These are phyloP conservation scores for Oegoconia quadripuncta DNA, from an alignment of 2,888 invertebrate genomes.

Conservation along the genomic window DNA sequence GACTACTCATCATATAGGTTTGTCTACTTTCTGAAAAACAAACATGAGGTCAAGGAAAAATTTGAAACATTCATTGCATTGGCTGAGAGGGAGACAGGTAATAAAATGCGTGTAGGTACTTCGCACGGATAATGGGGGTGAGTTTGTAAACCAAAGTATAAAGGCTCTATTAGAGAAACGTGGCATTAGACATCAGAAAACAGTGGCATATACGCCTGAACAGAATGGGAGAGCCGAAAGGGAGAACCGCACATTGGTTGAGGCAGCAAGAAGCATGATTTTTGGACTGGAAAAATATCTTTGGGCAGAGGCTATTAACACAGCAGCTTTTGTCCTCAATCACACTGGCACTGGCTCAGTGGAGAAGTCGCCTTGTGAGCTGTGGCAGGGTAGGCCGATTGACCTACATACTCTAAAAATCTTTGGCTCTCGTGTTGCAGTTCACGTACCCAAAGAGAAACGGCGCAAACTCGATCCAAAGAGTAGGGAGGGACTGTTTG, in stretches of 20 bases:
- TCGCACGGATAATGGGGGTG: constrained; percentile 9
- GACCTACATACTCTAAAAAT: constrained; percentile 6
- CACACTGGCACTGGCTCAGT: constrained; percentile 9
- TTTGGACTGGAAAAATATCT: constrained; percentile 1
- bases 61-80: constrained; percentile 1
- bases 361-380: constrained; percentile 8
- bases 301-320: constrained; percentile 18
- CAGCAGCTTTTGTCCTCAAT: constrained; percentile 20
- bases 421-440: constrained; percentile 12
- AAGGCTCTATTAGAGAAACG: constrained; percentile 2
- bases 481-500: constrained; percentile 4
- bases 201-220: constrained; percentile 28
- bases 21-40: constrained; percentile 15
- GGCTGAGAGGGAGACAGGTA: constrained; percentile 1
- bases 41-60: constrained; percentile 7
- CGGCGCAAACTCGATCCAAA: constrained; percentile 7
- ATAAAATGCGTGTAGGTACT: constrained; percentile 5
- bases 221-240: constrained; percentile 37
- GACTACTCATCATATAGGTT: constrained; percentile 13
- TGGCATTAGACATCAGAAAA: constrained; percentile 27
- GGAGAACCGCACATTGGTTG: constrained; percentile 15
- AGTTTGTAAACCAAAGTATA: constrained; percentile 17
- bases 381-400: constrained; percentile 8
- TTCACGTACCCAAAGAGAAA: constrained; percentile 7
- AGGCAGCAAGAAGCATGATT: constrained; percentile 14